Percentiles rank a stretch among this genome's conserved stretches.
phyloP scores from a whole-genome alignment of 30 jellyfish, hydroid and myxozoan species.

The Aurelia aurita region DNA sequence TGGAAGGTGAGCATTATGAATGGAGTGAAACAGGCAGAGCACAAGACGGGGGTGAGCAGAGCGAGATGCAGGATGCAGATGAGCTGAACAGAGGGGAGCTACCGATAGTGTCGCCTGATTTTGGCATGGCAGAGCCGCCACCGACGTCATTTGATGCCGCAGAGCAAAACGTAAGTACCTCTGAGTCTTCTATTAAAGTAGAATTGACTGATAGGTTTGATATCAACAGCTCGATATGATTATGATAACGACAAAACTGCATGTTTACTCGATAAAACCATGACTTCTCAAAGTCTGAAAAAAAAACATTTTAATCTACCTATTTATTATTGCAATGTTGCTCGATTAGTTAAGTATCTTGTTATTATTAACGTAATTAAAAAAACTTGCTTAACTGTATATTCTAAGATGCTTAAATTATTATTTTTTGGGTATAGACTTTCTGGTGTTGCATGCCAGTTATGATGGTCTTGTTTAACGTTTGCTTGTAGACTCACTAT shows the following conservation, averaged over 20 bases:
- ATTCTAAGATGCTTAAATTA: conserved; percentile 69
- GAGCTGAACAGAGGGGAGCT: not conserved
- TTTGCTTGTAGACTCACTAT: not conserved
- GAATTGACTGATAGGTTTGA: conserved; percentile 38
- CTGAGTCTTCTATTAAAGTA: not conserved
- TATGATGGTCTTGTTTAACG: not conserved
- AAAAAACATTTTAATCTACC: conserved; percentile 32
- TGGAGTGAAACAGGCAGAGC: not conserved
- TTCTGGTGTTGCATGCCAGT: conserved; percentile 7
- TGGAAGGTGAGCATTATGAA: not conserved
- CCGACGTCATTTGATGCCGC: not conserved
- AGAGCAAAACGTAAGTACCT: conserved; percentile 9
- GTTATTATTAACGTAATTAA: conserved; percentile 37
- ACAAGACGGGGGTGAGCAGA: not conserved
- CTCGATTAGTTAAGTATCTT: conserved; percentile 29
- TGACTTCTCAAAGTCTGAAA: conserved; percentile 3
- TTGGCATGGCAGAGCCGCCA: not conserved
- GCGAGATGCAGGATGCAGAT: not conserved
- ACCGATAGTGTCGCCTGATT: not conserved
- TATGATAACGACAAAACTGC: too few species aligned
- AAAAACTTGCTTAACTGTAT: conserved; percentile 48
- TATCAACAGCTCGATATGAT: conserved; percentile 40
- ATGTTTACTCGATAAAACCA: not conserved
- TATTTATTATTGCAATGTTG: conserved; percentile 54
- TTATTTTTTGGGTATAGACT: conserved; percentile 53